phyloP scores from a whole-genome alignment of 1,140 invertebrate genomes.

The Steinernema feltiae region DNA sequence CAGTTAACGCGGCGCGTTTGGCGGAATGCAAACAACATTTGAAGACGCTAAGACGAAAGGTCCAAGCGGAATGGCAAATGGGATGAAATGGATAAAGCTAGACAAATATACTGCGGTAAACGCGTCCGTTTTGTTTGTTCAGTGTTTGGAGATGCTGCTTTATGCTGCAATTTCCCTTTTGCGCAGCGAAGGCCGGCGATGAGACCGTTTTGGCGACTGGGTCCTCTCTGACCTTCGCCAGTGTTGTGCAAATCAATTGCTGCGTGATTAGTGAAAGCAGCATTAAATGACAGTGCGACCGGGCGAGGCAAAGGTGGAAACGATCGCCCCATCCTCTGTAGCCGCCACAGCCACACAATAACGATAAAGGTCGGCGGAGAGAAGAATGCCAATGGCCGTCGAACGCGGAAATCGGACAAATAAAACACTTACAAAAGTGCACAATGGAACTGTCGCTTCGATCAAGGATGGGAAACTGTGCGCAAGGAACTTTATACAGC shows the following conservation, averaged over 20 bases:
- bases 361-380: not conserved
- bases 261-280: not conserved
- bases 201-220: not conserved
- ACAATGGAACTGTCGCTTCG: not conserved
- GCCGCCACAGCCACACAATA: not conserved
- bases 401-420: not conserved
- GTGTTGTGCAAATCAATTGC: not conserved
- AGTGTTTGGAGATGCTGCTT: not conserved
- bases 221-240: not conserved
- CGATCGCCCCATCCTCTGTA: not conserved
- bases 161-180: not conserved
- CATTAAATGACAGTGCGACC: constrained; percentile 5
- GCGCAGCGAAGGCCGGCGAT: not conserved
- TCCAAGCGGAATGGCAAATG: not conserved
- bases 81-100: constrained; percentile 3
- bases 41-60: not conserved
- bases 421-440: not conserved
- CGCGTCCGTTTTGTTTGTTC: not conserved
- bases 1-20: not conserved
- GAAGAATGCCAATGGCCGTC: not conserved
- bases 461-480: not conserved
- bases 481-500: not conserved
- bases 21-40: constrained; percentile 6
- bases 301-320: not conserved
- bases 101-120: not conserved